Evolutionary conservation across 2,797 vertebrate species (phyloP), one percentile per base, ranked within the genome.

Genomic region (Cirrhinus mrigala): DNA sequence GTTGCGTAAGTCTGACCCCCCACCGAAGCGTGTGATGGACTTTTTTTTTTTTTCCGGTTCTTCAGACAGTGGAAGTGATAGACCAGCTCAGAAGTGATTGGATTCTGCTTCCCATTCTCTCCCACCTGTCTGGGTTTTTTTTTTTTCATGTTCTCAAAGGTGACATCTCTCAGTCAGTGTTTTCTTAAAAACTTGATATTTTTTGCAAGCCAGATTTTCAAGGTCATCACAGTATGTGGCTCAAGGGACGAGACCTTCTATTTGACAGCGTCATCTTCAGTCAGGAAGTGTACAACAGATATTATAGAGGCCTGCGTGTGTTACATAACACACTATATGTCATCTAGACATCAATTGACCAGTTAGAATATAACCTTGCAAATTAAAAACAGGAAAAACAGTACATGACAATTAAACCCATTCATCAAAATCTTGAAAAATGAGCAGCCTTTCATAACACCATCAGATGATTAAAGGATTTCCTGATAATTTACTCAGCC

Each of bases 71-170:
- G 87, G 89, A 58, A 90, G 58, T 85, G 62, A 40, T 82, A 86
- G 85, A 87, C 79, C n/a, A 90, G 91, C 91, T 89, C 86, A 90
- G 79, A 89, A 85, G 87, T 86, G 88, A 88, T 80, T 92, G 90
- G 84, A 84, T 89, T 91, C 86, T 68, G 52, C 79, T 81, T 81
- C 74, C 46, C 64, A 64, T 85, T 84, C 81, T 89, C 81, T 77
- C 29, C 64, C 86, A 66, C 46, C 40, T 73, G 24, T 68, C 85
- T 76, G 18, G 90, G 14, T 27, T 33, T 89, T 85, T 87, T 89
- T 85, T 87, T 29, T 88, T 88, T 84, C 14, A 14, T 88, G 22
- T 81, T 66, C 85, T 78, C 62, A 74, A 40, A 54, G 66, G 60
- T 52, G 48, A 71, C 64, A 85, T 71, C 22, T 69, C 37, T 85